Evolutionary conservation across 2,888 invertebrate species (phyloP), one percentile per base, ranked within the genome.

Genomic region (Hypercompe scribonia): DNA sequence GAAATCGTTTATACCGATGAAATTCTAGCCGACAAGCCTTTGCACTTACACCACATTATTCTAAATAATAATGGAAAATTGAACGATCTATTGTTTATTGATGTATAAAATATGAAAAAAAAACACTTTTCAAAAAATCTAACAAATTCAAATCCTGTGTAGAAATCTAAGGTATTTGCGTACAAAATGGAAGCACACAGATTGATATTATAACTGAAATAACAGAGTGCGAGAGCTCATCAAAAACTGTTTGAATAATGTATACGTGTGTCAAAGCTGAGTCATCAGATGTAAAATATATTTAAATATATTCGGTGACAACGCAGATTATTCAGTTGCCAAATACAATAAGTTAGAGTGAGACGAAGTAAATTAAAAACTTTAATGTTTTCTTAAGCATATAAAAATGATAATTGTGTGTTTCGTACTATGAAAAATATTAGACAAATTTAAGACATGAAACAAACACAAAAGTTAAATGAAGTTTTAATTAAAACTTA

Each of bases 161-260:
- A 61, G 28, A 61, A 61, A 31, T 54, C 31, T 61, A 39, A 68
- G 31, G 58, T 77, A 80, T 76, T 78, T 80, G 75, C 74, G 36
- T 69, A 74, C 63, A 72, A 74, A 84, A 78, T 80, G 66, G 82
- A 82, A 77, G 78, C 77, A 77, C 66, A 77, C 75, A 77, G 75
- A 85, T 84, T 76, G 78, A 77, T 82, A 84, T 81, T 79, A 80
- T 77, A 78, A 74, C 80, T 83, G 81, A 84, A 83, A 83, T 81
- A 84, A 84, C 79, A 82, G 66, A 75, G 58, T 71, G 78, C 65
- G 71, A 63, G 68, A 73, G 67, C 79, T 82, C 81, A 85, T 83
- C 80, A 84, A 85, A 87, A 88, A 84, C 81, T 83, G 84, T 86
- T 84, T 87, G 88, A 87, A 88, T 88, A 85, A 86, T 85, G 80